Percentiles rank a stretch among this genome's conserved stretches.
Evolutionary conservation across 1,140 invertebrate species (phyloP).

Genomic region (Zaprionus gabonicus): DNA sequence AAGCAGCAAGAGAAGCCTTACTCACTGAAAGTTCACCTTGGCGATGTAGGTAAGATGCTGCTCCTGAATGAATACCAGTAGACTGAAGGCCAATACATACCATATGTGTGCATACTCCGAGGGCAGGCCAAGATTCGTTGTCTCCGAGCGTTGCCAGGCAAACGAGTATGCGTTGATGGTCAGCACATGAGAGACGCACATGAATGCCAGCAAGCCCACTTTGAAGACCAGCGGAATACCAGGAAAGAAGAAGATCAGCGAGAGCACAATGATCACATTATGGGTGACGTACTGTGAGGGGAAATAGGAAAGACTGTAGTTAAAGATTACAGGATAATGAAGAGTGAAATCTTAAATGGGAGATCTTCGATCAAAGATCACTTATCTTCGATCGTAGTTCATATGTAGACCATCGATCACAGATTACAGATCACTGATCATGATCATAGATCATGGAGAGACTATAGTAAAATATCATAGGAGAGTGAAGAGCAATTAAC

Average conservation of each 20-base stretch:
- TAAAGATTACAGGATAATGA: not conserved
- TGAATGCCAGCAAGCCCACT: constrained; percentile 78
- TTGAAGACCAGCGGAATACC: constrained; percentile 93
- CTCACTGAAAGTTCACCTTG: constrained; percentile 45
- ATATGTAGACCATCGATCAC: no score
- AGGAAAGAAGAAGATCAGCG: constrained; percentile 91
- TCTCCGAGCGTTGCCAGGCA: constrained; percentile 88
- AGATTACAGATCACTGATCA: no score
- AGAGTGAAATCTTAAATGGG: no score
- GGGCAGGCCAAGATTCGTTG: constrained; percentile 87
- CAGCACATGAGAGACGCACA: constrained; percentile 55
- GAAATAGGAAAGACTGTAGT: not conserved
- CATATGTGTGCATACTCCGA: constrained; percentile 36
- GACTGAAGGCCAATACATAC: constrained; percentile 26
- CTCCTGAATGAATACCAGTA: constrained; percentile 26
- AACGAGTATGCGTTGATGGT: constrained; percentile 87
- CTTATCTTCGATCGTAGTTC: no score
- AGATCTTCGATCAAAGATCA: no score
- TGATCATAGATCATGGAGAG: no score
- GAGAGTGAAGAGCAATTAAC: no score
- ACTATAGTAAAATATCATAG: no score
- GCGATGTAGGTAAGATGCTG: constrained; percentile 39
- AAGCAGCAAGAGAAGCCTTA: no score
- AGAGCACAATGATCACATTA: constrained; percentile 90
- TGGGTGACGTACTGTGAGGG: constrained; percentile 91